These are phyloP conservation scores for Thalassoma bifasciatum DNA, from an alignment of 2,113 vertebrate genomes.

Conservation along the genomic window DNA sequence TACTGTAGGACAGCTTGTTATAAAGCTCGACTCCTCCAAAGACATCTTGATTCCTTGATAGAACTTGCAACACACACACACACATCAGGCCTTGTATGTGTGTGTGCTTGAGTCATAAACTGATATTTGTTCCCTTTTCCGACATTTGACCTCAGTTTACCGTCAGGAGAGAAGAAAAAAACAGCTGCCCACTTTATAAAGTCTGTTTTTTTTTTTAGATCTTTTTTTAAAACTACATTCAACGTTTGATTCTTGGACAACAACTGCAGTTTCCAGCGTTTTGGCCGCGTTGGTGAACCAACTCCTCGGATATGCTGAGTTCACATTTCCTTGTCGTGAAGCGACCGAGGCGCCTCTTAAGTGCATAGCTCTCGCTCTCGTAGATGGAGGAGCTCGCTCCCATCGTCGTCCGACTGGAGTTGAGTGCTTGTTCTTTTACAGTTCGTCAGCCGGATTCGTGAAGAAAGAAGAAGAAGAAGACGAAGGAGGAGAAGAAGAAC, in stretches of 20 bases:
- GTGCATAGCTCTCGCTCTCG: conserved; percentile 74
- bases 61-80: conserved; percentile 14
- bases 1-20: conserved; percentile 49
- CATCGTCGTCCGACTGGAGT: conserved; percentile 19
- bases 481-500: neutral
- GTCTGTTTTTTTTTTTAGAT: conserved; percentile 25
- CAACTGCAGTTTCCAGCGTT: conserved; percentile 33
- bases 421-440: conserved; percentile 35
- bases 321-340: conserved; percentile 70
- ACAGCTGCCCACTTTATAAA: conserved; percentile 69
- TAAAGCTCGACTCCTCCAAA: conserved; percentile 41
- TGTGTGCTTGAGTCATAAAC: conserved; percentile 21
- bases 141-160: conserved; percentile 32
- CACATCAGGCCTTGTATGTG: conserved; percentile 4
- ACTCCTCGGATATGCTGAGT: conserved; percentile 41
- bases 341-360: conserved; percentile 48
- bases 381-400: conserved; percentile 31
- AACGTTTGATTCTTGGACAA: conserved; percentile 45
- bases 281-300: conserved; percentile 11
- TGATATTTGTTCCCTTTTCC: conserved; percentile 68
- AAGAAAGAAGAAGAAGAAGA: neutral
- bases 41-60: conserved; percentile 38
- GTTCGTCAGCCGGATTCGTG: conserved; percentile 39
- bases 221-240: conserved; percentile 71
- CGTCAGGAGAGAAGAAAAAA: conserved; percentile 29